phyloP scores from a whole-genome alignment of 2,797 vertebrate genomes.

The Propithecus perrieri region DNA sequence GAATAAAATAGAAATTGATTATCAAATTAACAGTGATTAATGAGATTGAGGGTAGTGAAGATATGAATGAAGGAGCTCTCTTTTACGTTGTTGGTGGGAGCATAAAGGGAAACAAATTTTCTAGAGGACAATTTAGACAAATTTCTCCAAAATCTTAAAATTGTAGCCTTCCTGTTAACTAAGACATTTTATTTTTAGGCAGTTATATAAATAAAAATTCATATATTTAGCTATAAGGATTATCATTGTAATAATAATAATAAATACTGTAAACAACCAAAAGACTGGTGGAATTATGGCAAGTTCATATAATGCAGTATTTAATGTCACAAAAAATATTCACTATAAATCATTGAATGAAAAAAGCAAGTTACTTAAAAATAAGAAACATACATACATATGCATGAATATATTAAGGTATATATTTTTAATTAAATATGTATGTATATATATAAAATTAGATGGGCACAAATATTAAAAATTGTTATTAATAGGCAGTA shows the following conservation, averaged over 20 bases:
- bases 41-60: background rate
- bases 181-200: background rate
- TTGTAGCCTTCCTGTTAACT: background rate
- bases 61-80: background rate
- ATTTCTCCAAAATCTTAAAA: background rate
- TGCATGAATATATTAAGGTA: background rate
- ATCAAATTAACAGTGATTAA: background rate
- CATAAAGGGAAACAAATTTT: background rate
- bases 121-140: background rate
- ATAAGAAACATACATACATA: background rate
- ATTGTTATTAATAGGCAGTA: background rate
- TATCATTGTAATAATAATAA: background rate
- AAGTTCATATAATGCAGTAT: background rate
- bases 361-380: conserved; percentile 17
- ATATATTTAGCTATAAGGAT: background rate
- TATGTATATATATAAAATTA: background rate
- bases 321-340: conserved; percentile 20
- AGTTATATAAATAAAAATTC: background rate
- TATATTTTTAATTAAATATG: background rate
- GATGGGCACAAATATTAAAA: background rate
- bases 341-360: background rate
- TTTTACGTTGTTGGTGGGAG: background rate
- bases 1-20: background rate
- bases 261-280: background rate
- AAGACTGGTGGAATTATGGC: background rate